Conservation (phyloP, 2,888 invertebrate species). For the Chesias legatella region DNA sequence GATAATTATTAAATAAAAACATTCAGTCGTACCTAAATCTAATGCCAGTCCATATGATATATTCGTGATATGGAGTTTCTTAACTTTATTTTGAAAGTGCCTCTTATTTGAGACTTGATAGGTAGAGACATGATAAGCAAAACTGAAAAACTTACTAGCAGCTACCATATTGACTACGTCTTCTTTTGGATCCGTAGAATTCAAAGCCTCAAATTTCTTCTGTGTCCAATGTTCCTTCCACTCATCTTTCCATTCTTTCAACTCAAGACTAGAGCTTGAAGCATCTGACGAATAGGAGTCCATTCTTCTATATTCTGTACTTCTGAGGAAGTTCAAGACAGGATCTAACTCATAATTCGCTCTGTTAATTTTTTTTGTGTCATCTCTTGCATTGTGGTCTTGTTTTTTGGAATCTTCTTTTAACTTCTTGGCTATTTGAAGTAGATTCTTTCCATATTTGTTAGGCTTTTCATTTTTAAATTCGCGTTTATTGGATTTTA, state of each 20-base stretch:
- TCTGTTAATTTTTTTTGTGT: slow-evolving; percentile 6
- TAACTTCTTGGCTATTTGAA: slow-evolving; percentile 5
- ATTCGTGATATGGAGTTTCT: too few relatives aligned
- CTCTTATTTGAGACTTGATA: too few relatives aligned
- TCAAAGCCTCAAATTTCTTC: slow-evolving; percentile 50
- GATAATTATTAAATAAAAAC: too few relatives aligned
- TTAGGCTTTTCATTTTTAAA: not conserved
- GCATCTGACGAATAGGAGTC: not conserved
- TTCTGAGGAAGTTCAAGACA: slow-evolving; percentile 35
- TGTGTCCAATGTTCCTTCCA: slow-evolving; percentile 41
- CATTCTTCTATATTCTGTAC: slow-evolving; percentile 4
- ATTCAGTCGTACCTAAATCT: too few relatives aligned
- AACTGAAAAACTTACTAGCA: slow-evolving; percentile 47
- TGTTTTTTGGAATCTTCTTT: slow-evolving; percentile 10
- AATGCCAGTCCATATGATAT: too few relatives aligned
- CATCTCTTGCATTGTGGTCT: slow-evolving; percentile 1
- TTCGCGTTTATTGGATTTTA: slow-evolving; percentile 4
- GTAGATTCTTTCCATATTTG: not conserved
- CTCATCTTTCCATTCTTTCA: slow-evolving; percentile 40
- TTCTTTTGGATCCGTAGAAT: slow-evolving; percentile 38
- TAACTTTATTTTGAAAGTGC: too few relatives aligned
- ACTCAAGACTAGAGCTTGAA: slow-evolving; percentile 33
- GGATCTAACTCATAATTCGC: slow-evolving; percentile 42
- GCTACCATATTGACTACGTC: slow-evolving; percentile 63
- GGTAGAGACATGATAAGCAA: too few relatives aligned